Percentiles rank a stretch among this genome's conserved stretches.
Conservation (phyloP, 2,888 invertebrate species). For the Apocheima hispidaria region DNA sequence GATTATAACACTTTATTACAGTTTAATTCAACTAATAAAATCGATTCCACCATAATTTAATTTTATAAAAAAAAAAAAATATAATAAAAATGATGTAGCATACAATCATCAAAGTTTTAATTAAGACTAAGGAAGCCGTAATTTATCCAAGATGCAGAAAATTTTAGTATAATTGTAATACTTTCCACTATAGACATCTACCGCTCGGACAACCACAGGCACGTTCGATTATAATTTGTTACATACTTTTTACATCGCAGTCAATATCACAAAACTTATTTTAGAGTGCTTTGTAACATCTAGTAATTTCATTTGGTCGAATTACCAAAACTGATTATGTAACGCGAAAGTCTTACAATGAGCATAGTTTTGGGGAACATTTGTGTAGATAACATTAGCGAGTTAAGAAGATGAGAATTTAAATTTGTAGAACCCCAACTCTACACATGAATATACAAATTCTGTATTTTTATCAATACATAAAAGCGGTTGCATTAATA, state of each 20-base stretch:
- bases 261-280: conserved; percentile 43
- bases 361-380: background rate
- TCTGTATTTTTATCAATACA: background rate
- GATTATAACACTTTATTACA: conserved; percentile 9
- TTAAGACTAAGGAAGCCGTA: conserved; percentile 1
- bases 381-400: background rate
- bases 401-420: background rate
- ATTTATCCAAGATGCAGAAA: background rate
- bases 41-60: conserved; percentile 5
- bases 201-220: conserved; percentile 59
- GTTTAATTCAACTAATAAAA: conserved; percentile 7
- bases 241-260: conserved; percentile 47
- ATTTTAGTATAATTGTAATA: too few relatives aligned
- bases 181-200: conserved; percentile 43
- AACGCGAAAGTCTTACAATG: conserved; percentile 31
- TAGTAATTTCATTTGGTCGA: conserved; percentile 65
- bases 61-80: background rate
- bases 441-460: background rate
- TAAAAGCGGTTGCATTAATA: background rate
- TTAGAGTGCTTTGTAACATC: conserved; percentile 12
- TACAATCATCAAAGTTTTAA: conserved; percentile 4
- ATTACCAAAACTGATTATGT: conserved; percentile 61
- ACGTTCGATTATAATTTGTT: conserved; percentile 60
- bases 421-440: too few relatives aligned
- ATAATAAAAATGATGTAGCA: background rate